A percentile compares a stretch with the other conserved stretches of the same genome.
These are phyloP conservation scores for Camelus dromedarius DNA, from an alignment of 2,113 vertebrate genomes.

Conservation along the genomic window DNA sequence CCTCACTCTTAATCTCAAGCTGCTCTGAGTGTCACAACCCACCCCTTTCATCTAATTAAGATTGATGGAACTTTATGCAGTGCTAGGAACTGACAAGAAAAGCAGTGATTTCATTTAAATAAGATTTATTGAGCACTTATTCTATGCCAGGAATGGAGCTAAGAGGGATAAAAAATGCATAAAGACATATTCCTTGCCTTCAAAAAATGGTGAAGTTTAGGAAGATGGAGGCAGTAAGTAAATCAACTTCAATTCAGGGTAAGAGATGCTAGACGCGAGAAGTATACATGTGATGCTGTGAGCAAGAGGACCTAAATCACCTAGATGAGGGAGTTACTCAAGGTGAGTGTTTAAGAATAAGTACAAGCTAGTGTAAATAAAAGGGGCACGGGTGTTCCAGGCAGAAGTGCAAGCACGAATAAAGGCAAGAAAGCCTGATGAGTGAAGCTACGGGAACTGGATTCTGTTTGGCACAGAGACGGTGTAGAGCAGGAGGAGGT, in stretches of 20 bases:
- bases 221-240: neutral
- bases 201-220: neutral
- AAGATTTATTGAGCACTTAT: neutral
- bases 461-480: neutral
- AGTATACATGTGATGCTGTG: neutral
- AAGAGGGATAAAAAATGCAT: neutral
- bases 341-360: neutral
- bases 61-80: conserved; percentile 46
- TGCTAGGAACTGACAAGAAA: conserved; percentile 38
- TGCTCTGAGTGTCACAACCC: neutral
- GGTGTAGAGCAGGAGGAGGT: neutral
- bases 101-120: conserved; percentile 38
- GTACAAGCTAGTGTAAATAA: neutral
- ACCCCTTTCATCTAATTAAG: conserved; percentile 48
- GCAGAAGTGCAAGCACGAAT: neutral
- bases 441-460: neutral
- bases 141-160: neutral
- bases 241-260: neutral
- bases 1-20: neutral
- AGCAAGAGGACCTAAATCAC: neutral
- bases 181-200: neutral
- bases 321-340: no score
- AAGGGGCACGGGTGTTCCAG: neutral
- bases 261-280: neutral
- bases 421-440: neutral